Conservation (phyloP, 1,140 invertebrate genomes). For the Copidosoma floridanum region DNA sequence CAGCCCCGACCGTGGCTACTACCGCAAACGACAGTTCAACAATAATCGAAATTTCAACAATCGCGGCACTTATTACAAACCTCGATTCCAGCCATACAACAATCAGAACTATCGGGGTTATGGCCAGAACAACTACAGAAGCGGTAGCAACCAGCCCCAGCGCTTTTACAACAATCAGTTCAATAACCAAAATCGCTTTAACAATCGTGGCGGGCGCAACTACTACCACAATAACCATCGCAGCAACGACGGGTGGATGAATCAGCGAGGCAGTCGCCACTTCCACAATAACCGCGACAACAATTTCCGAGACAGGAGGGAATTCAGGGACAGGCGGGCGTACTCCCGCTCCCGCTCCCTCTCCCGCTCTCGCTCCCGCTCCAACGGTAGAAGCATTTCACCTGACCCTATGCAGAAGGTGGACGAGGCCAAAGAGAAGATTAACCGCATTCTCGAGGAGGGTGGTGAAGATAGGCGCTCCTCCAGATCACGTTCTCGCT, state of each 20-base stretch:
- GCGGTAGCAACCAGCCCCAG: constrained; percentile 51
- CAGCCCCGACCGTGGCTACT: constrained; percentile 61
- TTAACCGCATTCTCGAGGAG: constrained; percentile 61
- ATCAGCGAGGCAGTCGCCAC: constrained; percentile 54
- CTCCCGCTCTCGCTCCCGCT: too few relatives aligned
- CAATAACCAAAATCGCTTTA: constrained; percentile 53
- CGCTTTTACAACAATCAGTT: constrained; percentile 50
- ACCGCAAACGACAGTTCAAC: constrained; percentile 53
- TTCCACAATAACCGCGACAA: constrained; percentile 62
- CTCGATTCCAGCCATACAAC: constrained; percentile 65
- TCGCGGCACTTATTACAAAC: constrained; percentile 73
- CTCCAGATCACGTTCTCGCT: constrained; percentile 39
- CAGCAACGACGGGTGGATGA: constrained; percentile 29
- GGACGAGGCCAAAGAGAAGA: constrained; percentile 62
- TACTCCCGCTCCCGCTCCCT: too few relatives aligned
- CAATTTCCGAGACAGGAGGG: constrained; percentile 60
- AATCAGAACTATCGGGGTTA: constrained; percentile 50
- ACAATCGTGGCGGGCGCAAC: constrained; percentile 37
- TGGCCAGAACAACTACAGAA: constrained; percentile 51
- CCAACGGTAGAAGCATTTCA: constrained; percentile 61
- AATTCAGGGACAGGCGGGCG: constrained; percentile 61
- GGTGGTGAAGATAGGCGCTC: constrained; percentile 47
- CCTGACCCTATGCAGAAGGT: constrained; percentile 63
- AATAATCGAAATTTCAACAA: constrained; percentile 60
- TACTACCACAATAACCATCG: constrained; percentile 19